Conservation (phyloP, 1,140 invertebrate species). For the Drosophila tani region DNA sequence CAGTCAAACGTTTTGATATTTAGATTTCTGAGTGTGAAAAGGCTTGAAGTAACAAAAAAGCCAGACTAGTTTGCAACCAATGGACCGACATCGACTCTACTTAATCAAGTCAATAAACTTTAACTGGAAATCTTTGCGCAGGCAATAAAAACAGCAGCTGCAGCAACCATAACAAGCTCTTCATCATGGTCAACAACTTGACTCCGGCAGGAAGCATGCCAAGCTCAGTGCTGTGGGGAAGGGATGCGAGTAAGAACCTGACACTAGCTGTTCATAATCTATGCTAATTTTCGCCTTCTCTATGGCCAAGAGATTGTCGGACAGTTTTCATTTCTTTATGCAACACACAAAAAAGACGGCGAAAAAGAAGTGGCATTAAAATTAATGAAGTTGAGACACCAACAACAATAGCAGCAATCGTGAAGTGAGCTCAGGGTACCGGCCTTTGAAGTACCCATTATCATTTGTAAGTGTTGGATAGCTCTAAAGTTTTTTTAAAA, state of each 20-base stretch:
- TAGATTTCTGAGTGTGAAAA: too few species aligned
- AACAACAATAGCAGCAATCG: slow-evolving; percentile 17
- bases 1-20: not conserved
- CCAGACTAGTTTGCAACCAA: not conserved
- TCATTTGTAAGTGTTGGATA: not conserved
- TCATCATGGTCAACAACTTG: slow-evolving; percentile 65
- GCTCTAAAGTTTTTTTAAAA: too few species aligned
- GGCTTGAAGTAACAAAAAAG: not conserved
- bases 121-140: slow-evolving; percentile 11
- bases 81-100: not conserved
- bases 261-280: slow-evolving; percentile 67
- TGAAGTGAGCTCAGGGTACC: too few species aligned
- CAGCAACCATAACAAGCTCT: slow-evolving; percentile 47
- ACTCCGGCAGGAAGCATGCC: slow-evolving; percentile 27
- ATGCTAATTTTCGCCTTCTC: slow-evolving; percentile 70
- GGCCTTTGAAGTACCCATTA: not conserved
- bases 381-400: slow-evolving; percentile 71
- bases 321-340: slow-evolving; percentile 50
- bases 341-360: slow-evolving; percentile 33
- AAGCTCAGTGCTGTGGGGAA: slow-evolving; percentile 1
- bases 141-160: slow-evolving; percentile 21
- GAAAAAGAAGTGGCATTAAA: slow-evolving; percentile 58
- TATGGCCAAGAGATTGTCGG: slow-evolving; percentile 52
- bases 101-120: slow-evolving; percentile 43
- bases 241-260: slow-evolving; percentile 20